A percentile compares a stretch with the other conserved stretches of the same genome.
Conservation (phyloP, 2,113 vertebrate genomes). For the Notothenia coriiceps region DNA sequence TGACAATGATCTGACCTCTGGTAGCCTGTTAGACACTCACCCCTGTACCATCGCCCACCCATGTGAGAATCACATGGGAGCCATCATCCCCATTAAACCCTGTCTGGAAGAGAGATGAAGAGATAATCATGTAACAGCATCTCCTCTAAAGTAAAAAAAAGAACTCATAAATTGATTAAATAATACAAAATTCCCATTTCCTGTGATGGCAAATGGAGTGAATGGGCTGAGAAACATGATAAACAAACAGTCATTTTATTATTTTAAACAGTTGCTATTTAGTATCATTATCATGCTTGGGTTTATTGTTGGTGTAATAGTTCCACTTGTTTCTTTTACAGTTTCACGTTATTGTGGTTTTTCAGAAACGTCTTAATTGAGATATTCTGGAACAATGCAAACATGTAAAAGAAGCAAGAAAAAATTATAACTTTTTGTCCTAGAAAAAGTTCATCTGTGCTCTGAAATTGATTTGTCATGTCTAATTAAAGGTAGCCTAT, state of each 20-base stretch:
- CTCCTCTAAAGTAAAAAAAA: background rate
- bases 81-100: conserved; percentile 86
- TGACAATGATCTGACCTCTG: background rate
- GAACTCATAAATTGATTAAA: background rate
- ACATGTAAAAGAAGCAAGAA: background rate
- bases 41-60: conserved; percentile 86
- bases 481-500: background rate
- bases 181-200: background rate
- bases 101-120: conserved; percentile 67
- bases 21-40: conserved; percentile 69
- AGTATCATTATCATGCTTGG: background rate
- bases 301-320: background rate
- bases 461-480: background rate
- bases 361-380: background rate
- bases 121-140: conserved; percentile 10
- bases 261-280: background rate
- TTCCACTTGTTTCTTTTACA: background rate
- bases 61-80: conserved; percentile 84
- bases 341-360: background rate
- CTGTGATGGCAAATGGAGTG: background rate
- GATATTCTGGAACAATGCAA: background rate
- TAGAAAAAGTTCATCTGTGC: background rate
- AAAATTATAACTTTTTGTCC: too few relatives aligned
- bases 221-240: background rate
- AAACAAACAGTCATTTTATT: background rate